A percentile compares a stretch with the other conserved stretches of the same genome.
phyloP scores from a whole-genome alignment of 2,113 vertebrate genomes.

The Grantiella picta region DNA sequence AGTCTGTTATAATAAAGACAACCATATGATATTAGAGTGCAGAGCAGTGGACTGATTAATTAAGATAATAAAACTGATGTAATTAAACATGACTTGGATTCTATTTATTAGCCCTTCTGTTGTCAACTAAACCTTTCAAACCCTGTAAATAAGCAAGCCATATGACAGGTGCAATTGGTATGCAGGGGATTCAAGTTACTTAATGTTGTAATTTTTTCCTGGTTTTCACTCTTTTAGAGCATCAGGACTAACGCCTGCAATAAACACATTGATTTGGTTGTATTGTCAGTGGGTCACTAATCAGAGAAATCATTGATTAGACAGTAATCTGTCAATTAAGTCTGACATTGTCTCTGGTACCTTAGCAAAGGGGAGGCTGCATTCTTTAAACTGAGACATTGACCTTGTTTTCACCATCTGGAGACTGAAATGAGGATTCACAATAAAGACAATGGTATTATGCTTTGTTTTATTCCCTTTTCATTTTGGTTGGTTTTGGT shows the following conservation, averaged over 20 bases:
- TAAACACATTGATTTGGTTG: slow-evolving; percentile 52
- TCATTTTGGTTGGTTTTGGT: not conserved
- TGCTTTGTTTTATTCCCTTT: not conserved
- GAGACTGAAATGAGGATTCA: not conserved
- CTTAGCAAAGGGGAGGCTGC: not conserved
- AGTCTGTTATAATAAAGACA: not conserved
- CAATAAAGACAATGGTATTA: not conserved
- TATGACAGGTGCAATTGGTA: not conserved
- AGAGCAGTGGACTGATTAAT: slow-evolving; percentile 27
- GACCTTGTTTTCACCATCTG: not conserved
- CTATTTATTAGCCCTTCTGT: slow-evolving; percentile 37
- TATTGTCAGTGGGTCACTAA: slow-evolving; percentile 43
- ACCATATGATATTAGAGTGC: not conserved
- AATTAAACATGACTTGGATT: slow-evolving; percentile 40
- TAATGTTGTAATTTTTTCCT: not conserved
- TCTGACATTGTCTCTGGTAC: not conserved
- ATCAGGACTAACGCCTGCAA: not conserved
- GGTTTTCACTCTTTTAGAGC: slow-evolving; percentile 20
- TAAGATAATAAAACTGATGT: slow-evolving; percentile 43
- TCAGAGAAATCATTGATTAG: slow-evolving; percentile 58
- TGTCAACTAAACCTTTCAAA: slow-evolving; percentile 40
- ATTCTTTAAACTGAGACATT: not conserved
- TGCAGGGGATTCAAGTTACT: not conserved
- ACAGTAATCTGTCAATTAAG: slow-evolving; percentile 54
- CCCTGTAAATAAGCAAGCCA: slow-evolving; percentile 36